phyloP scores from a whole-genome alignment of 2,113 vertebrate genomes.

The Laticauda colubrina region DNA sequence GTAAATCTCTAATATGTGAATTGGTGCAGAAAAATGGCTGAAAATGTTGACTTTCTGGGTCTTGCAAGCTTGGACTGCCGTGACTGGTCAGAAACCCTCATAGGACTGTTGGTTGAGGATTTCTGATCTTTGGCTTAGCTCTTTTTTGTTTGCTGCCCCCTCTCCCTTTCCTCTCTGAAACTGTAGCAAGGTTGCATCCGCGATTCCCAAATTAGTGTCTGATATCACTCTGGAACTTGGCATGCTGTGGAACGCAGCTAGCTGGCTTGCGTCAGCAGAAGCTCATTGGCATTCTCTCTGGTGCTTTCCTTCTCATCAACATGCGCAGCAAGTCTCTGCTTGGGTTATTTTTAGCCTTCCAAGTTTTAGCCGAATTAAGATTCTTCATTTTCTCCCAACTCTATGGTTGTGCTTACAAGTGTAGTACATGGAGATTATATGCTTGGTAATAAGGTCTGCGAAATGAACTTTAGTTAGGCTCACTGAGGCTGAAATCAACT shows the following conservation, averaged over 20 bases:
- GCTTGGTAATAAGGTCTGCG: neutral
- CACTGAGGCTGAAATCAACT: neutral
- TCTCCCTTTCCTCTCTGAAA: neutral
- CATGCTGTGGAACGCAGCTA: conserved; percentile 5
- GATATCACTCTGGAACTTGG: conserved; percentile 1
- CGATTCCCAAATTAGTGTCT: neutral
- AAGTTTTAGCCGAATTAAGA: conserved; percentile 17
- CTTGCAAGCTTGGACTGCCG: neutral
- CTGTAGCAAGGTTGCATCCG: neutral
- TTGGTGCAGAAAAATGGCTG: neutral
- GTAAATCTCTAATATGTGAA: neutral
- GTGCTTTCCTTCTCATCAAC: neutral
- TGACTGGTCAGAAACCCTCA: neutral
- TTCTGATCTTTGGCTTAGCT: neutral
- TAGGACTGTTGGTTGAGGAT: neutral
- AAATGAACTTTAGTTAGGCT: neutral
- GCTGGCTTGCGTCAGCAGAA: conserved; percentile 9
- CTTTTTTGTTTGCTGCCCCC: neutral
- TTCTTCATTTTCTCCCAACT: neutral
- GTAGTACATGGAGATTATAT: neutral
- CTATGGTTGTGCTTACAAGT: neutral
- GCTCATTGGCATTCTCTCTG: conserved; percentile 23
- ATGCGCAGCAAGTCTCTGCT: neutral
- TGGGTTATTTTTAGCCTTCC: conserved; percentile 29
- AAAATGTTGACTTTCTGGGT: neutral